Percentiles rank a stretch among this genome's conserved stretches.
Evolutionary conservation across 2,797 vertebrate genomes (phyloP).

Genomic region (Scomberomorus guttatus): DNA sequence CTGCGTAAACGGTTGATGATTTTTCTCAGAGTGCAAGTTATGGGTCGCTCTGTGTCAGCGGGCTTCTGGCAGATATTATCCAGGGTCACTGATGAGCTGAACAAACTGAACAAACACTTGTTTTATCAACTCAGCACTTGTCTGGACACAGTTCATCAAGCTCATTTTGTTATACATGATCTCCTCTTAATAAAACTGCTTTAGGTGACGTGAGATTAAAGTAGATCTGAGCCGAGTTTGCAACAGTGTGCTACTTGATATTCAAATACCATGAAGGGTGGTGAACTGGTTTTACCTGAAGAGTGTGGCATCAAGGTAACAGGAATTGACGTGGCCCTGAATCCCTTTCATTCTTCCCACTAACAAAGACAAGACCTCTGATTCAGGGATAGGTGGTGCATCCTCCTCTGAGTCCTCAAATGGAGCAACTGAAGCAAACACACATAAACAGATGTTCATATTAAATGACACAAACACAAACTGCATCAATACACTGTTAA

Average conservation of each 20-base stretch:
- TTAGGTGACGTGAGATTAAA: constrained; percentile 4
- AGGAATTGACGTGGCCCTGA: constrained; percentile 90
- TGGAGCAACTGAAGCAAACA: constrained; percentile 59
- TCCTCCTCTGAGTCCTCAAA: constrained; percentile 77
- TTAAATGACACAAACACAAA: not conserved
- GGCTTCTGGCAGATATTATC: constrained; percentile 80
- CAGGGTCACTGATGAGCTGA: constrained; percentile 84
- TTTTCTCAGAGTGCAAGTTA: constrained; percentile 81
- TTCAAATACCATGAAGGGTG: not conserved
- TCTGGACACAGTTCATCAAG: constrained; percentile 18
- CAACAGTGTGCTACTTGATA: not conserved
- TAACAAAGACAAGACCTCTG: constrained; percentile 76
- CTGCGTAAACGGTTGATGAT: constrained; percentile 88
- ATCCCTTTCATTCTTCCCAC: constrained; percentile 89
- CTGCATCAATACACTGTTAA: not conserved
- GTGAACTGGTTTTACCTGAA: constrained; percentile 83
- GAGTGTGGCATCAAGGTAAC: constrained; percentile 89
- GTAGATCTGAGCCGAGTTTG: not conserved
- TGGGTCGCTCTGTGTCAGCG: constrained; percentile 70
- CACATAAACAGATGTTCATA: constrained; percentile 1
- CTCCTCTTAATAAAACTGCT: not conserved
- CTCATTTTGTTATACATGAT: not conserved
- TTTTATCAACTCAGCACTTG: constrained; percentile 16
- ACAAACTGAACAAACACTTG: constrained; percentile 78
- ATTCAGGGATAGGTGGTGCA: constrained; percentile 81